A percentile compares a stretch with the other conserved stretches of the same genome.
These are phyloP conservation scores for Collichthys lucidus DNA, from an alignment of 2,113 vertebrate genomes.

Conservation along the genomic window DNA sequence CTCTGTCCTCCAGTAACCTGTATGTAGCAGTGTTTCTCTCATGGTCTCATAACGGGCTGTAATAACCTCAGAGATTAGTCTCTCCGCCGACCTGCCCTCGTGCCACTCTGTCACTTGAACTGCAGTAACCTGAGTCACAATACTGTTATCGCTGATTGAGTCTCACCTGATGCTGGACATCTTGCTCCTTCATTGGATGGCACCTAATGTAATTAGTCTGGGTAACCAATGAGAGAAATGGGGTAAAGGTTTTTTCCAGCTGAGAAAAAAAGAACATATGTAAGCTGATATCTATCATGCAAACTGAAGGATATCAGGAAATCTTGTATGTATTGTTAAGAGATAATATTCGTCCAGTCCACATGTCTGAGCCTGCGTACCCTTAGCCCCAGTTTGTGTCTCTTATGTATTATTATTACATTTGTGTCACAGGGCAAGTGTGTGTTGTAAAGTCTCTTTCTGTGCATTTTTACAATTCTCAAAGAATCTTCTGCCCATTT, in stretches of 20 bases:
- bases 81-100: background rate
- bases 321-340: background rate
- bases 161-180: conserved; percentile 9
- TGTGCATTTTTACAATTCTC: background rate
- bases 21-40: conserved; percentile 8
- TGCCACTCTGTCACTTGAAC: conserved; percentile 58
- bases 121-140: conserved; percentile 51
- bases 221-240: conserved; percentile 20
- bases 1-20: conserved; percentile 10
- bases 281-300: background rate
- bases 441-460: background rate
- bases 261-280: background rate
- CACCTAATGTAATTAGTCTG: background rate
- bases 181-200: conserved; percentile 16
- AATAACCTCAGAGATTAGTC: conserved; percentile 36
- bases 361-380: background rate
- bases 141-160: conserved; percentile 22
- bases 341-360: background rate
- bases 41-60: conserved; percentile 27
- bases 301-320: too few relatives aligned
- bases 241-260: conserved; percentile 9
- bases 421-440: background rate
- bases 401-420: background rate
- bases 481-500: background rate
- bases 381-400: background rate